phyloP scores from a whole-genome alignment of 2,888 invertebrate species.

The Lithosia quadra region DNA sequence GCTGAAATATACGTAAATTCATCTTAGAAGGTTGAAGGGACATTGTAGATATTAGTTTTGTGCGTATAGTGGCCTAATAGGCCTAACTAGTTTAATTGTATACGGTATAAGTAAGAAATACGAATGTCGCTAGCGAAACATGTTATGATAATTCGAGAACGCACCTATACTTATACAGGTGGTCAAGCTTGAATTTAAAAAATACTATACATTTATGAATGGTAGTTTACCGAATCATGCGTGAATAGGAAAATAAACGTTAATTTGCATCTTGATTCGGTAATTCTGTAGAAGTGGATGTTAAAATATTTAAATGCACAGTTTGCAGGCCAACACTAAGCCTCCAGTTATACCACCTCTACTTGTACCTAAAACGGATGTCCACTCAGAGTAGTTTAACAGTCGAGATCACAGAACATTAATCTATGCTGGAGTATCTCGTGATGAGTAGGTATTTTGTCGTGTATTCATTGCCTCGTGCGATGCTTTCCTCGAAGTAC shows the following conservation, averaged over 20 bases:
- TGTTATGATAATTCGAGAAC: conserved; percentile 53
- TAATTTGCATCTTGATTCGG: background rate
- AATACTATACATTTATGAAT: conserved; percentile 40
- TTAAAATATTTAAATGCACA: background rate
- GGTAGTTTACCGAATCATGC: conserved; percentile 45
- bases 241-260: background rate
- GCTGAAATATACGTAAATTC: background rate
- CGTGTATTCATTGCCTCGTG: no score
- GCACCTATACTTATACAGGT: conserved; percentile 48
- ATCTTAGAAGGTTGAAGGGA: background rate
- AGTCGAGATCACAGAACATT: no score
- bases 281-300: background rate
- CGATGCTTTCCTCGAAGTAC: background rate
- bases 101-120: conserved; percentile 42
- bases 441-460: no score
- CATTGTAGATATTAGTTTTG: background rate
- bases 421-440: no score
- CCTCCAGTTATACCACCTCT: background rate
- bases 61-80: background rate
- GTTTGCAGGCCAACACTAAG: background rate
- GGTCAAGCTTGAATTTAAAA: conserved; percentile 43
- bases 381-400: no score
- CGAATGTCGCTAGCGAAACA: conserved; percentile 43
- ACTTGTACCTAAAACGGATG: background rate
- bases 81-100: conserved; percentile 41